These are phyloP conservation scores for Drosophila lacicola DNA, from an alignment of 2,888 invertebrate species.

Conservation along the genomic window DNA sequence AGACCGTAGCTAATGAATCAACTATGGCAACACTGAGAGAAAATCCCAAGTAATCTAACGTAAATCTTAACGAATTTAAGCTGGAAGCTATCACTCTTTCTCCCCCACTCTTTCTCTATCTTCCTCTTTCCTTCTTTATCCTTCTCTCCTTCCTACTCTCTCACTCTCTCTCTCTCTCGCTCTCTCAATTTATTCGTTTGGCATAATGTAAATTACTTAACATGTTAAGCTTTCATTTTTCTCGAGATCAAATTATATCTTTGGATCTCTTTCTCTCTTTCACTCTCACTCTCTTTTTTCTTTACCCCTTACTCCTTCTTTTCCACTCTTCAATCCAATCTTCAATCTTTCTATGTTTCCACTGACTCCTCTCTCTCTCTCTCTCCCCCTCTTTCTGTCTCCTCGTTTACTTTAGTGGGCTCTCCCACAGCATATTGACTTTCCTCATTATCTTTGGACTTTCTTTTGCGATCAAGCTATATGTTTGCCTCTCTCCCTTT, in stretches of 20 bases:
- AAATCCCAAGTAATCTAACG: constrained; percentile 1
- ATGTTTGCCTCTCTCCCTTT: too few species aligned
- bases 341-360: too few species aligned
- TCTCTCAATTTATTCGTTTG: neutral
- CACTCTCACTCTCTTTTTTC: neutral
- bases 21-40: constrained; percentile 31
- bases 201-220: too few species aligned
- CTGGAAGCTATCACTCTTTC: neutral
- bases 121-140: neutral
- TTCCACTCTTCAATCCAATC: too few species aligned
- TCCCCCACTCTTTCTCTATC: neutral
- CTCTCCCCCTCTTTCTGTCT: neutral
- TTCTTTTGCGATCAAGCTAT: too few species aligned
- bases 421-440: too few species aligned
- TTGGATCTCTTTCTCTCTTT: neutral
- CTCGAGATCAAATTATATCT: too few species aligned
- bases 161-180: neutral
- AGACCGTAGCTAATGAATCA: constrained; percentile 22
- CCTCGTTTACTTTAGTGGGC: too few species aligned
- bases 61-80: neutral
- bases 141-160: neutral
- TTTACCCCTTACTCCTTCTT: too few species aligned
- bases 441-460: too few species aligned
- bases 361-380: neutral
- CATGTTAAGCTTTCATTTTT: too few species aligned